Evolutionary conservation across 1,140 invertebrate genomes (phyloP), one percentile per base, ranked within the genome.

Genomic region (Nilaparvata lugens): DNA sequence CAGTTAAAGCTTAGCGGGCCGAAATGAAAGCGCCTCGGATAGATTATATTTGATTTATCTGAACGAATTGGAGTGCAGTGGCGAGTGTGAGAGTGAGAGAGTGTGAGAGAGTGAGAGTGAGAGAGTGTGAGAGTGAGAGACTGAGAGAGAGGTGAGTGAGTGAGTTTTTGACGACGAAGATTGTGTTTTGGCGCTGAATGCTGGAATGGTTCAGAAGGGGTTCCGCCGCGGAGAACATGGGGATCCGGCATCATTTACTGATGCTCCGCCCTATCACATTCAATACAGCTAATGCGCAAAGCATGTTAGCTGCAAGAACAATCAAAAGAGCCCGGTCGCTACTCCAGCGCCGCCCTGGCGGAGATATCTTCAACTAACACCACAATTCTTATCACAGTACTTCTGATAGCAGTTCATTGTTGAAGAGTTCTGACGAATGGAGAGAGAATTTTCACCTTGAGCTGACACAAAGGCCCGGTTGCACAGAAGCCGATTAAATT

Each of bases 301-400:
- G 21, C 45, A 48, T 48, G 45, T 48, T 48, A 48, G 16, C 45
- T 48, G 45, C 45, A 48, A 48, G 45, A 48, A 48, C 45, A 48
- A 48, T 48, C 45, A 48, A 48, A 48, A 48, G 45, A 48, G 45
- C 16, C 21, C 16, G 45, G 45, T 16, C 21, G 45, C 45, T 18
- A 48, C 45, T 9, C 45, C 45, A 48, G 45, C 45, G 45, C 45
- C 45, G 45, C 45, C 45, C 45, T 48, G 45, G 45, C n/a, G 45
- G 45, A 35, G 2, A 35, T 35, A 35, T 11, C 31, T 35, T 6
- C 31, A 35, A 35, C 31, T 35, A 35, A 35, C 31, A 35, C 31
- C 31, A 35, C 7, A 2, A 35, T 35, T 35, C 31, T 35, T 35
- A 35, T 35, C 31, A 35, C 25, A 28, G 7, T 28, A 7, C 3